Conservation (phyloP, 2,797 vertebrate genomes). For the Periparus ater region DNA sequence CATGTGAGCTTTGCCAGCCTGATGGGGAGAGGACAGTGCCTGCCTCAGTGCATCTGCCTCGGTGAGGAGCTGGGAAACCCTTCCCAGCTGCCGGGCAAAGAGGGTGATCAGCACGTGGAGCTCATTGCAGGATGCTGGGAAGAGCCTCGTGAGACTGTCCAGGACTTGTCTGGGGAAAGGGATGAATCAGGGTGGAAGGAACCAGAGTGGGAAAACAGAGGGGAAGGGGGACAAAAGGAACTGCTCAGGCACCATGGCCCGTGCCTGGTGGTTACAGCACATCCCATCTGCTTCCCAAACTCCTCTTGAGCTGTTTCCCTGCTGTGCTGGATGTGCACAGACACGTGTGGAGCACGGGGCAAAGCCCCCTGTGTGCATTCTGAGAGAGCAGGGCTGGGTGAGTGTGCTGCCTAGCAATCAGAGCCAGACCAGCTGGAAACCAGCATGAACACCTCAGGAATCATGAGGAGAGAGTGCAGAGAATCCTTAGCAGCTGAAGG, state of each 20-base stretch:
- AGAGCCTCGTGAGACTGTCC: background rate
- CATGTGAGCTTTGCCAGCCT: background rate
- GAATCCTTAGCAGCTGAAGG: background rate
- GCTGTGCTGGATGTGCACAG: fast-evolving
- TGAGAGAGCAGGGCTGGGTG: background rate
- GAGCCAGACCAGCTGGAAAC: background rate
- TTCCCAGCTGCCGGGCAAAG: background rate
- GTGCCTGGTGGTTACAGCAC: fast-evolving
- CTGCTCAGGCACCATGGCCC: fast-evolving
- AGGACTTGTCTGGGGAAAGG: background rate
- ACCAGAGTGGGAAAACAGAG: background rate
- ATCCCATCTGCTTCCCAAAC: background rate
- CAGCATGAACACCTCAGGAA: background rate
- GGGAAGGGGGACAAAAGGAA: background rate
- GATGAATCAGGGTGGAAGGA: background rate
- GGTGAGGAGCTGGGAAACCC: background rate
- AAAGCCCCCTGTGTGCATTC: background rate
- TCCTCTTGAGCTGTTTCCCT: background rate
- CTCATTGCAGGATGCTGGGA: background rate
- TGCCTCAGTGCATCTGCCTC: background rate
- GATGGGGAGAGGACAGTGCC: background rate
- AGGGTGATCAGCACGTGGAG: background rate
- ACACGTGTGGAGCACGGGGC: fast-evolving
- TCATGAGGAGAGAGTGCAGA: background rate
- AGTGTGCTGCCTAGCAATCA: background rate